phyloP scores from a whole-genome alignment of 2,888 invertebrate species.

The Cheilosia pagana region DNA sequence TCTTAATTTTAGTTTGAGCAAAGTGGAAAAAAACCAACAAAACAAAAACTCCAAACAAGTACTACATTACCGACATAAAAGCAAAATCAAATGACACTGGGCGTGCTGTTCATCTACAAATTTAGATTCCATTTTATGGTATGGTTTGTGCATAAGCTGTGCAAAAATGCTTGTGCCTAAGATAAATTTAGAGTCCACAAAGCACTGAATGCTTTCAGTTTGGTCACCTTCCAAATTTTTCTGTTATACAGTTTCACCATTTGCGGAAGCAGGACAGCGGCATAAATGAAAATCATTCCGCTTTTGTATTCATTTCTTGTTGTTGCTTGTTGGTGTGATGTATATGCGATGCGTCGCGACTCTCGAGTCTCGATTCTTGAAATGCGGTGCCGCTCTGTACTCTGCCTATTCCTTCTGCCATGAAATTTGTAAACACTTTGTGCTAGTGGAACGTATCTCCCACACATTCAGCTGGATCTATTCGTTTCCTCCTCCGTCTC shows the following conservation, averaged over 20 bases:
- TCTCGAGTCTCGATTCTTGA: no score
- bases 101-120: no score
- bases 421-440: slow-evolving; percentile 4
- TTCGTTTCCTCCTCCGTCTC: no score
- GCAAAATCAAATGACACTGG: no score
- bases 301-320: no score
- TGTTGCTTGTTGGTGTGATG: no score
- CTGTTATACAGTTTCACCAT: slow-evolving; percentile 6
- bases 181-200: slow-evolving; percentile 7
- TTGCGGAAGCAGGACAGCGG: neutral
- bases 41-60: no score
- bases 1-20: no score
- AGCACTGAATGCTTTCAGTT: neutral
- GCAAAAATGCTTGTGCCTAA: neutral
- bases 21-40: no score
- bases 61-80: no score
- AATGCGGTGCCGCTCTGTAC: neutral
- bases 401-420: neutral
- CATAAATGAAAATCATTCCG: neutral
- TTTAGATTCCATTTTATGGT: no score
- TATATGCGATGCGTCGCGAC: no score
- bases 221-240: neutral
- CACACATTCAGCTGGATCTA: slow-evolving; percentile 14
- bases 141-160: neutral
- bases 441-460: slow-evolving; percentile 31